phyloP scores from a whole-genome alignment of 1,140 invertebrate genomes.

The Araneus ventricosus region DNA sequence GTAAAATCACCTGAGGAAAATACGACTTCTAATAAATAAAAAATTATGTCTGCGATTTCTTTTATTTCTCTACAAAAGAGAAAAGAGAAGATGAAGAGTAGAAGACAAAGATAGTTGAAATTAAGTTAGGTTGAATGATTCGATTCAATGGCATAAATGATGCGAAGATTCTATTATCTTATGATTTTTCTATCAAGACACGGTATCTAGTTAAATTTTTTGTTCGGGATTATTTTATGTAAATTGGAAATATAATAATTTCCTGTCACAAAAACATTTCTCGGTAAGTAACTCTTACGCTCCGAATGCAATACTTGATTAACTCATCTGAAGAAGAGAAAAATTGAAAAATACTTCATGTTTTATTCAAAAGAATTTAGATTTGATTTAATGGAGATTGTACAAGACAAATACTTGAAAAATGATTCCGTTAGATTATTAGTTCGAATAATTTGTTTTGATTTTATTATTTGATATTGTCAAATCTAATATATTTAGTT shows the following conservation, averaged over 20 bases:
- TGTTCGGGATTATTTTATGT: not conserved
- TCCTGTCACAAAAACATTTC: not conserved
- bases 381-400: not conserved
- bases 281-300: not conserved
- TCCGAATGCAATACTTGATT: not conserved
- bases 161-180: constrained; percentile 1
- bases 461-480: not conserved
- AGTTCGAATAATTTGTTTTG: not conserved
- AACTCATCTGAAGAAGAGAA: not conserved
- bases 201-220: not conserved
- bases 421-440: not conserved
- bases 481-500: not conserved
- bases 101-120: not conserved
- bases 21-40: not conserved
- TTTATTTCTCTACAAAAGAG: not conserved
- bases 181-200: not conserved
- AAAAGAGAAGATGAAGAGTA: not conserved
- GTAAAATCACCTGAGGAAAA: not conserved
- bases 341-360: not conserved
- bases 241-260: not conserved
- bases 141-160: not conserved
- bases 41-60: not conserved
- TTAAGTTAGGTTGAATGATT: not conserved
- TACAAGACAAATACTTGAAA: not conserved
- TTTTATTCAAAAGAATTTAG: not conserved